Evolutionary conservation across 2,888 invertebrate species (phyloP).

Genomic region (Podabrus alpinus): DNA sequence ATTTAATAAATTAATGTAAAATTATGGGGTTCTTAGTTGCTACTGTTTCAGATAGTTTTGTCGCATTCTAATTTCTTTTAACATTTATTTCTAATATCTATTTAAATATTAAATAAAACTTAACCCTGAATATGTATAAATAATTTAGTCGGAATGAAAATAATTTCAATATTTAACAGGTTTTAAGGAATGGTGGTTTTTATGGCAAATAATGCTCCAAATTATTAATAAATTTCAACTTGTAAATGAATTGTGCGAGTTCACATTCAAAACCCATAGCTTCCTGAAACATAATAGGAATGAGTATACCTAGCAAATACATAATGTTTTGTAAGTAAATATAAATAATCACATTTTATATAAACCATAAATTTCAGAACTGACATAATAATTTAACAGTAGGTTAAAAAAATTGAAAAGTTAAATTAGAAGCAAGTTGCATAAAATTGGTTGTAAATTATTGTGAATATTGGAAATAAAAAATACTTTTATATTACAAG

Average conservation of each 20-base stretch:
- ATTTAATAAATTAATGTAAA: background rate
- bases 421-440: background rate
- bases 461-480: background rate
- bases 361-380: too few species aligned
- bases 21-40: background rate
- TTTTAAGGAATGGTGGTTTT: background rate
- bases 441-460: background rate
- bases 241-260: background rate
- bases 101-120: background rate
- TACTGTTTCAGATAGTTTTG: background rate
- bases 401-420: too few species aligned
- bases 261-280: background rate
- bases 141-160: background rate
- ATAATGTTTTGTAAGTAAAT: too few species aligned
- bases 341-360: too few species aligned
- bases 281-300: background rate
- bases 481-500: too few species aligned
- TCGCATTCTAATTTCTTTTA: background rate
- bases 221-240: background rate
- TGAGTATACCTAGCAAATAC: background rate
- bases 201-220: background rate
- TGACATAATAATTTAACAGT: too few species aligned
- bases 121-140: background rate
- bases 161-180: background rate
- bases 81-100: background rate